Evolutionary conservation across 2,113 vertebrate species (phyloP), one percentile per base, ranked within the genome.

Genomic region (Columba janthina): DNA sequence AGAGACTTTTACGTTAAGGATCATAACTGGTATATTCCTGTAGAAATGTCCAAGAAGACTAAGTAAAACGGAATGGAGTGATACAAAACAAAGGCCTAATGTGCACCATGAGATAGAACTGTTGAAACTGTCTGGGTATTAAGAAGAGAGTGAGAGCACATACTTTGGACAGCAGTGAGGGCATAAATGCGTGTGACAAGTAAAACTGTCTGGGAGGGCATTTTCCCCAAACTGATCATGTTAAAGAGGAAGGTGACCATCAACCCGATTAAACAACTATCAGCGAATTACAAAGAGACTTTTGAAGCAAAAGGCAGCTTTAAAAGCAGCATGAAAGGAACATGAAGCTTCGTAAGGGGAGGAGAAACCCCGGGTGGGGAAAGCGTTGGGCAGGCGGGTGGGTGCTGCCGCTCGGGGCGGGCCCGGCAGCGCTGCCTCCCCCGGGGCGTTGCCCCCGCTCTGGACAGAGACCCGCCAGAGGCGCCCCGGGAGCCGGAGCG

Each of bases 341-440:
- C 22, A 17, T 1, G 9, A 17, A 40, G 15, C 44, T 16, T 11
- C 24, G 1, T 36, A 54, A 50, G 22, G n/a, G 20, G 40, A 36
- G 17, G 22, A 50, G 36, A 71, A 19, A 51, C 18, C 17, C 18
- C 6, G 17, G 17, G 11, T 5, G 26, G 8, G 20, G 8, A 17
- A 18, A 1, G 1, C 20, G 51, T 11, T 9, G 40, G 17, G 72
- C 40, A 21, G 20, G 12, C 11, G 1, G 21, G 14, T 8, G 38
- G 31, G 54, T 4, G 12, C 22, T 44, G 29, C 51, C 1, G 5
- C 34, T 46, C 31, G 2, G 26, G 3, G 4, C 26, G 6, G 54
- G 38, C 7, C 7, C 1, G 42, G 15, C 54, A 15, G 46, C 8
- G 2, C 25, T 36, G 24, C 7, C 21, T 42, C 15, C 26, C 26